These are phyloP conservation scores for Diorhabda sublineata DNA, from an alignment of 1,140 invertebrate species.

Conservation along the genomic window DNA sequence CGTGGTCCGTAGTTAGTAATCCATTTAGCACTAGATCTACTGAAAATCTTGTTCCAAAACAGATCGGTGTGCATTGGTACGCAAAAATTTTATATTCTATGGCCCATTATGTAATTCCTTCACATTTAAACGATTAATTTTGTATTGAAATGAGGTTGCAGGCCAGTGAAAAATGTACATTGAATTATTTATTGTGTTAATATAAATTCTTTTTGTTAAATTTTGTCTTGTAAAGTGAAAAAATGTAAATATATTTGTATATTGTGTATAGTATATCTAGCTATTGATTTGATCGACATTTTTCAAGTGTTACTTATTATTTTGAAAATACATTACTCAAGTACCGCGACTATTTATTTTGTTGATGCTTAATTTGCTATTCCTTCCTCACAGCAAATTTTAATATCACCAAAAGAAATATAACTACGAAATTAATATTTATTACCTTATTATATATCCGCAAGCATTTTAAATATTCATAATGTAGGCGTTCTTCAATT, in stretches of 20 bases:
- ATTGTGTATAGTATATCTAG: background rate
- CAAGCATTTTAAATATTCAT: too few relatives aligned
- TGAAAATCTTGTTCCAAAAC: constrained; percentile 24
- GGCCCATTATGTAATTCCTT: constrained; percentile 65
- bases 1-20: constrained; percentile 43
- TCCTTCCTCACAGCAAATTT: too few relatives aligned
- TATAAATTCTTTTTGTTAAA: constrained; percentile 5
- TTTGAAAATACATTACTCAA: too few relatives aligned
- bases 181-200: constrained; percentile 7
- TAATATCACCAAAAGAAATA: too few relatives aligned
- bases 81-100: constrained; percentile 71
- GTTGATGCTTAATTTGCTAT: too few relatives aligned
- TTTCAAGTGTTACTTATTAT: too few relatives aligned
- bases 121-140: constrained; percentile 22
- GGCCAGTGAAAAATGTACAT: constrained; percentile 15
- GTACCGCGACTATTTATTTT: too few relatives aligned
- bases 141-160: background rate
- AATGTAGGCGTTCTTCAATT: too few relatives aligned
- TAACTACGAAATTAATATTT: too few relatives aligned
- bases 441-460: too few relatives aligned
- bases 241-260: background rate
- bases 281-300: too few relatives aligned
- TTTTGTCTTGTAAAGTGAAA: background rate
- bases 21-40: constrained; percentile 33
- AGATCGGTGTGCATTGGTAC: constrained; percentile 79